Base-by-base conservation (phyloP, 2,113 vertebrate genomes). In the Athene noctua region DNA sequence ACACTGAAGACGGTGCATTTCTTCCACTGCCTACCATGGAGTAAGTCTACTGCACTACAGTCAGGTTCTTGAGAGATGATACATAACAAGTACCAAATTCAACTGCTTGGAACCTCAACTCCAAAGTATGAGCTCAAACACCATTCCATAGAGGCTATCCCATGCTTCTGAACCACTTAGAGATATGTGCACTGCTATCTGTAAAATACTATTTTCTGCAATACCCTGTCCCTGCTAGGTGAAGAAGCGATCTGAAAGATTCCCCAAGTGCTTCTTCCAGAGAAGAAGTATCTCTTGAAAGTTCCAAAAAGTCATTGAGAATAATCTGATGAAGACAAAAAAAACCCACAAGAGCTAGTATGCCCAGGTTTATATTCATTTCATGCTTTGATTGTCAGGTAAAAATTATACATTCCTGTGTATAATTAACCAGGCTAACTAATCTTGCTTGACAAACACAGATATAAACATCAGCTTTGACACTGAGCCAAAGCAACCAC, bases 371-470 rank as follows among this genome's bases (percentile, higher is more conserved):
- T 72, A 85, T 79, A 86, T 5, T 77, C 68, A 75, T 93, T 75
- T 91, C 95, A 83, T 80, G 62, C 47, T 82, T 66, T 44, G 36
- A 92, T 63, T 96, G 63, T 88, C 86, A 91, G 92, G 93, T 80
- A 94, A 95, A 96, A 97, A 96, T 96, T 95, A 94, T 84, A 92
- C 82, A 96, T 96, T 97, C 95, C 92, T 97, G 88, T 85, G 95
- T 97, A 98, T 97, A 97, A 98, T 97, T 97, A 98, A 98, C 96
- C 70, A 95, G 94, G 91, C 96, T 97, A 98, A 97, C 96, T 97
- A 97, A 98, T 98, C 97, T 97, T 92, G 79, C 98, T 97, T 97
- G 97, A 98, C 96, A 98, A 98, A 98, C 88, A 96, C 27, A 94
- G 95, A 97, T 97, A 95, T 51, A 95, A 97, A 97, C 91, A 97